Evolutionary conservation across 2,888 invertebrate genomes (phyloP), one percentile per base, ranked within the genome.

Genomic region (Syritta pipiens): DNA sequence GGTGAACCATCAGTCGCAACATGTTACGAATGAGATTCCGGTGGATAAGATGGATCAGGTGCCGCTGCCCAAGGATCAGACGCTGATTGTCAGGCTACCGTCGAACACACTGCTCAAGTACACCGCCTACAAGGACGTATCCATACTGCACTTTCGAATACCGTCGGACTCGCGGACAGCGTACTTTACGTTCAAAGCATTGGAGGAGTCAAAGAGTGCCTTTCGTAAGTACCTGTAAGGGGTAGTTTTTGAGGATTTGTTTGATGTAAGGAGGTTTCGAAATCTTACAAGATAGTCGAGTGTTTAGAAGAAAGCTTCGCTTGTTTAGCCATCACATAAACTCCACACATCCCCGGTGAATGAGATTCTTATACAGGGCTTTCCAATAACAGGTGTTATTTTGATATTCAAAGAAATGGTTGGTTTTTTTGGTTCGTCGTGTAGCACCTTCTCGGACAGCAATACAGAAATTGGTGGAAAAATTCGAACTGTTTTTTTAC

Each of bases 81-180:
- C 85, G 44, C 83, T 88, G 4, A 82, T 86, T 24, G 87, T 89
- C 3, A 87, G 89, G 35, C 86, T 90, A 79, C 90, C 90, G 74
- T 86, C 89, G 57, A 90, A 90, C 81, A 86, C 89, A 7, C 85
- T 91, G 30, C 86, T 88, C 48, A 90, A 91, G 82, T 91, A 90
- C 81, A 88, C 89, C 48, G 90, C 91, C 12, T 92, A 92, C 83
- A 91, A 91, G 83, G 91, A 92, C 85, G 90, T 91, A 24, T 90
- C 92, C 24, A 89, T 92, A 71, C 86, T 92, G 55, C 91, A 91
- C 84, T 92, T 91, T 87, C 88, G 88, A 59, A 88, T 92, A 32
- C 92, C 92, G 17, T 86, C 89, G 37, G 90, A 90, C 83, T 87
- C 90, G 1, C 86, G 88, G 17, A 87, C 88, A 17, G 91, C 91